Evolutionary conservation across 1,140 invertebrate species (phyloP).

Genomic region (Apis mellifera): Amel_HAv3.1 CM009931.2:11710001-11710500

Average conservation of each 20-base stretch:
- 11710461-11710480: neutral
- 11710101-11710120: constrained; percentile 34
- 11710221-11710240: constrained; percentile 27
- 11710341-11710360: neutral
- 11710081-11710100: constrained; percentile 51
- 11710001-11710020: constrained; percentile 66
- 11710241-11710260: constrained; percentile 26
- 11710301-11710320: constrained; percentile 7
- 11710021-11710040: constrained; percentile 59
- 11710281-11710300: constrained; percentile 32
- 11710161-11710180: no score
- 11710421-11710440: neutral
- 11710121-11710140: constrained; percentile 4
- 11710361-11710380: neutral
- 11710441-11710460: neutral
- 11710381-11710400: neutral
- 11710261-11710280: constrained; percentile 43
- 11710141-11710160: neutral
- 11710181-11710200: constrained; percentile 14
- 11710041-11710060: constrained; percentile 47
- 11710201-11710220: constrained; percentile 30
- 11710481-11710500: neutral
- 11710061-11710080: constrained; percentile 43
- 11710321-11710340: neutral
- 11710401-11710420: neutral